phyloP scores from a whole-genome alignment of 2,797 vertebrate genomes.

The Moxostoma hubbsi region DNA sequence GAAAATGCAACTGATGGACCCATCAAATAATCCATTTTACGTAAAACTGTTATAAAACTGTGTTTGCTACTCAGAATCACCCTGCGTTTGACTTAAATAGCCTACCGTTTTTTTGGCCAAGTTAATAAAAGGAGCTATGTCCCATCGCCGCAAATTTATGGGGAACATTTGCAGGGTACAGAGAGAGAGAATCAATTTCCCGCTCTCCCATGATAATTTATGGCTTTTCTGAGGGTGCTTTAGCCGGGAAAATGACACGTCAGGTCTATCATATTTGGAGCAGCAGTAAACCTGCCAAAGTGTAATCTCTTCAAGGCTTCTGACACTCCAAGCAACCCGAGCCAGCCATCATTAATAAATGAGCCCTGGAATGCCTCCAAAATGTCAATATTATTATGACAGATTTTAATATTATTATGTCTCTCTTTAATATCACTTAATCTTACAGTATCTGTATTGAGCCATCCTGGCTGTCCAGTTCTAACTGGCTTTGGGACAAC shows the following conservation, averaged over 20 bases:
- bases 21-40: conserved; percentile 11
- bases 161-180: conserved; percentile 74
- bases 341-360: conserved; percentile 61
- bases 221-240: conserved; percentile 81
- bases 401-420: conserved; percentile 59
- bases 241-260: conserved; percentile 81
- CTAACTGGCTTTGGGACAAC: conserved; percentile 31
- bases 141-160: conserved; percentile 75
- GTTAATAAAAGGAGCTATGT: conserved; percentile 75
- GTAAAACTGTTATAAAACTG: neutral
- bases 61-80: conserved; percentile 27
- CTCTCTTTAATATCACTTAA: conserved; percentile 59
- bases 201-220: conserved; percentile 77
- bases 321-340: conserved; percentile 57
- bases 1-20: neutral
- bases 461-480: conserved; percentile 47
- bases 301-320: conserved; percentile 64
- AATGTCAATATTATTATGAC: conserved; percentile 59
- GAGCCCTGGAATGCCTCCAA: conserved; percentile 56
- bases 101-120: conserved; percentile 47
- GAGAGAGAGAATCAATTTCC: conserved; percentile 75
- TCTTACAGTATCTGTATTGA: conserved; percentile 55
- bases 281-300: conserved; percentile 74
- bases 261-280: conserved; percentile 84
- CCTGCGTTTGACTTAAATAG: conserved; percentile 51